A percentile compares a stretch with the other conserved stretches of the same genome.
Conservation (phyloP, 2,113 vertebrate species). For the Zosterops japonicus region DNA sequence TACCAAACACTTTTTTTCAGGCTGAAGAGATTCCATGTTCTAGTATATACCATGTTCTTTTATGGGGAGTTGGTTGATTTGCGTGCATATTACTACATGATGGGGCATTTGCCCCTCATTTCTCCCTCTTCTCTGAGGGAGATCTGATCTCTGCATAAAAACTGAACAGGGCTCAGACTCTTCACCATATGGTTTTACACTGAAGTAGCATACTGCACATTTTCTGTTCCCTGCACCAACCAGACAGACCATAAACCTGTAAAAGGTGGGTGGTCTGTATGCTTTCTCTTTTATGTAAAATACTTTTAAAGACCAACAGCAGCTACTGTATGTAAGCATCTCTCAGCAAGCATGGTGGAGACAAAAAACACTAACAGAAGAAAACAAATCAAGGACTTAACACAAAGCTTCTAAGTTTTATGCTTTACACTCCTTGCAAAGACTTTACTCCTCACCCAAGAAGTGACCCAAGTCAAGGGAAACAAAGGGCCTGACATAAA, state of each 20-base stretch:
- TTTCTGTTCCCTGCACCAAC: background rate
- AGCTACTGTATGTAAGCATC: background rate
- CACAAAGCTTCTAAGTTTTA: background rate
- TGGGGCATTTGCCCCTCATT: background rate
- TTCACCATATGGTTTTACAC: background rate
- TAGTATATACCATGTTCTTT: background rate
- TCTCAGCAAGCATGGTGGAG: background rate
- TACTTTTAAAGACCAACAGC: background rate
- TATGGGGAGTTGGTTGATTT: fast-evolving
- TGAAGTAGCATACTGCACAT: background rate
- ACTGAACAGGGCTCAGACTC: background rate
- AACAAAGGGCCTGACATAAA: background rate
- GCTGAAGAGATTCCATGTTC: background rate
- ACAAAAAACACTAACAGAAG: background rate
- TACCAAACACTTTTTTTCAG: background rate
- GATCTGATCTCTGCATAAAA: background rate
- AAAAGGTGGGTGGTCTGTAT: background rate
- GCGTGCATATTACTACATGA: background rate
- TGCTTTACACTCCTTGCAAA: background rate
- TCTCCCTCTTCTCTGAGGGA: background rate
- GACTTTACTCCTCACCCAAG: background rate
- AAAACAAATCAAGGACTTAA: background rate
- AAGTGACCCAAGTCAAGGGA: background rate
- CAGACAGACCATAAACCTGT: background rate
- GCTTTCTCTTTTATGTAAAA: background rate